phyloP scores from a whole-genome alignment of 2,113 vertebrate genomes.

The Talpa occidentalis region DNA sequence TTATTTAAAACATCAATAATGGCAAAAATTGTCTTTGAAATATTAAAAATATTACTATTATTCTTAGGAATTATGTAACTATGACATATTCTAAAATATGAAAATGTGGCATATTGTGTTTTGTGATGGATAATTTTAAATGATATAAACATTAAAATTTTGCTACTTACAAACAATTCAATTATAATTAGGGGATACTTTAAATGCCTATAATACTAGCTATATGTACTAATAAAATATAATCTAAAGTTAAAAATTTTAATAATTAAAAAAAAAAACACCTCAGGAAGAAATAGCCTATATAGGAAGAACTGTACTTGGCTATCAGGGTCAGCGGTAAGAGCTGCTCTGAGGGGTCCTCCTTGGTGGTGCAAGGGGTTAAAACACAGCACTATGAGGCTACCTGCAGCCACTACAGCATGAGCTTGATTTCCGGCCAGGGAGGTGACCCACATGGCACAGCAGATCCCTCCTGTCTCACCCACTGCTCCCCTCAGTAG shows the following conservation, averaged over 20 bases:
- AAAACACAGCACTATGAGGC: too few relatives aligned
- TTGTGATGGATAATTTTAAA: background rate
- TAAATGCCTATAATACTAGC: background rate
- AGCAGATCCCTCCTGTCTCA: too few relatives aligned
- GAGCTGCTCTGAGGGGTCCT: too few relatives aligned
- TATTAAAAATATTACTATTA: background rate
- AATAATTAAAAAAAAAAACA: background rate
- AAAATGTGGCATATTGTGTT: background rate
- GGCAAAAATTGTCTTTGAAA: background rate
- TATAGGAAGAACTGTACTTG: background rate
- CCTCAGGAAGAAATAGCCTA: background rate
- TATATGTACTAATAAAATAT: background rate
- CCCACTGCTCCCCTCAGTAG: too few relatives aligned
- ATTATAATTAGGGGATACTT: background rate
- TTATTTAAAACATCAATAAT: slow-evolving; percentile 25
- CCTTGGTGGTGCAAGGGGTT: too few relatives aligned
- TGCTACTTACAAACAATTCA: background rate
- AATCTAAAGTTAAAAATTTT: background rate
- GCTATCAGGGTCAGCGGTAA: background rate
- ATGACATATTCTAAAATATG: background rate
- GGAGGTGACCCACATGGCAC: too few relatives aligned
- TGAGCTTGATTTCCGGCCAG: too few relatives aligned
- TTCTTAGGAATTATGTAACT: background rate
- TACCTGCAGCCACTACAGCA: too few relatives aligned
- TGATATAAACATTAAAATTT: background rate